Evolutionary conservation across 2,113 vertebrate genomes (phyloP).

Genomic region (Nicator chloris): DNA sequence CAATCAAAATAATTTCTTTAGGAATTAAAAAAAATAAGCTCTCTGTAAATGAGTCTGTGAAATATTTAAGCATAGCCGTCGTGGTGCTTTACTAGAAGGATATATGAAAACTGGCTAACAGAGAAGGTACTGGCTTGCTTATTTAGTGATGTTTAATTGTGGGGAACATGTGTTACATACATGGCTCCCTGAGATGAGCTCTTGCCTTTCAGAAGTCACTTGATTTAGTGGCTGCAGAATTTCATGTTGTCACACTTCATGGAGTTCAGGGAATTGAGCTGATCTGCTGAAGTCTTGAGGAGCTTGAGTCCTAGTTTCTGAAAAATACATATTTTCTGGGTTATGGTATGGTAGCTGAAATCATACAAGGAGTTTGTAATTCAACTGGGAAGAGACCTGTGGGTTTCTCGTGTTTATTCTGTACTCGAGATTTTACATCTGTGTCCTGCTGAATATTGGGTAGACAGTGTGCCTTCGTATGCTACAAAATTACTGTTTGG

Average conservation of each 20-base stretch:
- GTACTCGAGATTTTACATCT: fast-evolving
- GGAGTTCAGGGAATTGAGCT: not conserved
- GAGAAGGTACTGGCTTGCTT: not conserved
- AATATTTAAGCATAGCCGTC: not conserved
- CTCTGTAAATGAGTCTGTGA: slow-evolving; percentile 1
- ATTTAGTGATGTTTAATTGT: not conserved
- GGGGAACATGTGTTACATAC: fast-evolving
- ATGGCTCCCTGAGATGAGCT: not conserved
- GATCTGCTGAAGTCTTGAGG: not conserved
- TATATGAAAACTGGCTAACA: not conserved
- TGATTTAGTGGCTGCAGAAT: not conserved
- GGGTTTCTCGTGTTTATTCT: not conserved
- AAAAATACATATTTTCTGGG: not conserved
- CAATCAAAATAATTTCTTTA: slow-evolving; percentile 6
- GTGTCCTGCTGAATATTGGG: not conserved
- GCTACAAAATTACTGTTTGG: not conserved
- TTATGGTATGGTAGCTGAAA: not conserved
- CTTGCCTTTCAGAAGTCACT: not conserved
- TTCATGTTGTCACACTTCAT: not conserved
- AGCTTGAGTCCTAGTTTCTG: not conserved
- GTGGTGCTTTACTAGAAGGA: not conserved
- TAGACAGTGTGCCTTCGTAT: not conserved
- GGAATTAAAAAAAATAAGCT: not conserved
- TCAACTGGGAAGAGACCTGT: not conserved
- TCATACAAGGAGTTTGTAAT: not conserved